Conservation (phyloP, 2,113 vertebrate species). For the Elephas maximus region DNA sequence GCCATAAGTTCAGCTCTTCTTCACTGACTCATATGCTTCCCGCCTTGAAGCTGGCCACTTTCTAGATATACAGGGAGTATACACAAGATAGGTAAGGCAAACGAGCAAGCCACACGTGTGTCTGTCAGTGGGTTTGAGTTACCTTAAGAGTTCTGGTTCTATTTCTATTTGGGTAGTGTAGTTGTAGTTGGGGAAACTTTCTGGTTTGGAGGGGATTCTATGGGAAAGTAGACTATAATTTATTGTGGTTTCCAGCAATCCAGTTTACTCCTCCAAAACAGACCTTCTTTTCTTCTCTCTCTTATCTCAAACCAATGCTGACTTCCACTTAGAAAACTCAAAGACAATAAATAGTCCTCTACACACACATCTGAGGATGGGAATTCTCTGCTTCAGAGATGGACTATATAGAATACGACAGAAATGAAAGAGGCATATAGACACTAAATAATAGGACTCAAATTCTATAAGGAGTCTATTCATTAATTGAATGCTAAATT, state of each 20-base stretch:
- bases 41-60: slow-evolving; percentile 4
- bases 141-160: slow-evolving; percentile 35
- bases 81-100: neutral
- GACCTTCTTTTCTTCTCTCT: neutral
- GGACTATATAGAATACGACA: slow-evolving; percentile 6
- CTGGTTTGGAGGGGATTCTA: neutral
- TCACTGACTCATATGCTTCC: slow-evolving; percentile 10
- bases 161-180: neutral
- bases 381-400: slow-evolving; percentile 34
- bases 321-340: slow-evolving; percentile 44
- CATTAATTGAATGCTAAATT: slow-evolving; percentile 37
- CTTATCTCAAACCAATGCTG: slow-evolving; percentile 19
- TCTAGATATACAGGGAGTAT: neutral
- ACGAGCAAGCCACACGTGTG: neutral
- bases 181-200: neutral
- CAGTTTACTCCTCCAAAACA: neutral
- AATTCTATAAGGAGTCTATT: neutral
- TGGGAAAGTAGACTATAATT: slow-evolving; percentile 28
- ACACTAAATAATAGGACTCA: slow-evolving; percentile 11
- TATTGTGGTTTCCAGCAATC: slow-evolving; percentile 43
- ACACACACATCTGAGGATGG: neutral
- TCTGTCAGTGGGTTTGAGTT: neutral
- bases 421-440: neutral
- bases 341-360: slow-evolving; percentile 4
- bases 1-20: neutral